Evolutionary conservation across 2,113 vertebrate genomes (phyloP).

Genomic region (Himantopus leucocephalus): DNA sequence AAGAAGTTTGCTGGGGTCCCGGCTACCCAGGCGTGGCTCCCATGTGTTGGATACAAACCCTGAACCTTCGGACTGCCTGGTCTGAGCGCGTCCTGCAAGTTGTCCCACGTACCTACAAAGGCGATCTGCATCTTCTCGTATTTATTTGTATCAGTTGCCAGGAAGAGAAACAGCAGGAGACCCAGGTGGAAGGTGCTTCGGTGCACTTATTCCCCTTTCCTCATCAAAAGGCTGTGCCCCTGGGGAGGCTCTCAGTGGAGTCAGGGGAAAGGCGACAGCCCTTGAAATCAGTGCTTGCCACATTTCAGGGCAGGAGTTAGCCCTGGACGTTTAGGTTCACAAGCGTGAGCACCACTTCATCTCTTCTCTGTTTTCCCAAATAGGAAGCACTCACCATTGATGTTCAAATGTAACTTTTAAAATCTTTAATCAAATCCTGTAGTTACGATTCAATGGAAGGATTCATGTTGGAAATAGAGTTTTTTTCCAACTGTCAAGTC

Average conservation of each 20-base stretch:
- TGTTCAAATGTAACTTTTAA: background rate
- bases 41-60: accelerated
- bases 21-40: accelerated
- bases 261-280: background rate
- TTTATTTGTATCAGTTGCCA: background rate
- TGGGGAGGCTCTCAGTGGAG: background rate
- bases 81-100: background rate
- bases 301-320: background rate
- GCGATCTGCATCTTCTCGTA: accelerated
- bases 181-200: background rate
- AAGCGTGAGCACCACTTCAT: background rate
- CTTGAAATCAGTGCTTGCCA: background rate
- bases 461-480: background rate
- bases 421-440: background rate
- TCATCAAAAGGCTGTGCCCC: background rate
- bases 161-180: background rate
- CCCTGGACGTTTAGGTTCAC: background rate
- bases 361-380: background rate
- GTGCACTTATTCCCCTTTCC: background rate
- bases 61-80: background rate
- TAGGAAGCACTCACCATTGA: background rate
- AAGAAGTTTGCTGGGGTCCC: background rate
- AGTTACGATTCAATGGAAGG: background rate
- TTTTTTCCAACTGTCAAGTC: background rate
- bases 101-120: background rate